Evolutionary conservation across 2,113 vertebrate species (phyloP), one percentile per base, ranked within the genome.

Genomic region (Xenus cinereus): DNA sequence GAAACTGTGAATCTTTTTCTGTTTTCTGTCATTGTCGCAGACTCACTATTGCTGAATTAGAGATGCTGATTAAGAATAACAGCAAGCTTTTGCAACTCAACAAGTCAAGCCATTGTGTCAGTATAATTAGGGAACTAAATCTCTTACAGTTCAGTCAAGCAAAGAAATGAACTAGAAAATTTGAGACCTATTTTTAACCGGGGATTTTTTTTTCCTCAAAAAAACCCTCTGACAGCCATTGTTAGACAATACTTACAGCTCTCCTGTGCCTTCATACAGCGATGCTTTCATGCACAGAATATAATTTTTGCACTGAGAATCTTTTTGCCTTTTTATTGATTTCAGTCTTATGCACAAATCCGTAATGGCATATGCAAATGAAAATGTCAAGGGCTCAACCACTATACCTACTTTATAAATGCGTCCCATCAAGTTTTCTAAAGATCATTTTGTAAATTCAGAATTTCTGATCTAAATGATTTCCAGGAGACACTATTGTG

Each of bases 51-150:
- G 88, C 48, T 90, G 84, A 68, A 63, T 83, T 89, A 74, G 73
- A 86, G 90, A 73, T 62, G 85, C 91, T 96, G 89, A 97, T 96
- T 90, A 92, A 92, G 88, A 91, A 39, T 32, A 96, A 83, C 79
- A 85, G 43, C 53, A 84, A 74, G 68, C 74, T 95, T 93, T 69
- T 0, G 1, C 73, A 84, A 66, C 77, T 91, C 91, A 82, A 79
- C 75, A 91, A 95, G 54, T 85, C 73, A 93, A 95, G 87, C 94
- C 80, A 92, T 95, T 95, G 93, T 96, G 90, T 67, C 1, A 7
- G 59, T 37, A 20, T 85, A 95, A 96, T 97, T 94, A 93, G 86
- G 86, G 80, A 95, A 93, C 73, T 76, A 87, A 94, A 89, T 87
- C 90, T 94, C 89, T 93, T 89, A 32, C 53, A 74, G 77, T 68